phyloP scores from a whole-genome alignment of 2,888 invertebrate species.

The Xanthia icteritia region DNA sequence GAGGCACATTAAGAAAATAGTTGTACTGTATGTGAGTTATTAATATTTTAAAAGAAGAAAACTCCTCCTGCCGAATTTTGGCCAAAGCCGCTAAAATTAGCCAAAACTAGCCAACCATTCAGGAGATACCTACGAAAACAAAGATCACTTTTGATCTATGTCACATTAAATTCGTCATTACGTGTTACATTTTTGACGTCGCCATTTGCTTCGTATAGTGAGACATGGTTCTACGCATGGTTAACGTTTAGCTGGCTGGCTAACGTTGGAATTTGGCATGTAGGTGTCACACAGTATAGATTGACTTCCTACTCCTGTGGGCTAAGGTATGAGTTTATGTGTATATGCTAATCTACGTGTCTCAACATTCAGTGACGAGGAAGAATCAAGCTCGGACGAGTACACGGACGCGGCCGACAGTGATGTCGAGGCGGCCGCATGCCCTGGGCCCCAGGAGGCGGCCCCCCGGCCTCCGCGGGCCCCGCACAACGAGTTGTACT shows the following conservation, averaged over 20 bases:
- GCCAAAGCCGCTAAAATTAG: neutral
- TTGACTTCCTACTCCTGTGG: too few relatives aligned
- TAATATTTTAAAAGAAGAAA: neutral
- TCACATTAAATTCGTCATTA: too few relatives aligned
- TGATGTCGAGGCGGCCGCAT: slow-evolving; percentile 72
- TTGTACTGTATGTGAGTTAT: neutral
- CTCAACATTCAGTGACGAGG: slow-evolving; percentile 77
- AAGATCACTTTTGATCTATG: neutral
- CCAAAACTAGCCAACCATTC: neutral
- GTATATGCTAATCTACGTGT: neutral
- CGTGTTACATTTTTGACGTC: neutral
- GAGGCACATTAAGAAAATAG: too few relatives aligned
- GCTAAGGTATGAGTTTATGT: neutral
- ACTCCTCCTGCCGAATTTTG: neutral
- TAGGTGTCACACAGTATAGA: neutral
- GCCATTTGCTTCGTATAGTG: neutral
- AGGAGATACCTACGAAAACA: neutral
- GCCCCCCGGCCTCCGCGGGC: slow-evolving; percentile 63
- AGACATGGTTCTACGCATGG: too few relatives aligned
- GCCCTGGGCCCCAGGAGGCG: slow-evolving; percentile 71
- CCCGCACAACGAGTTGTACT: slow-evolving; percentile 75
- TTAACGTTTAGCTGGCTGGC: too few relatives aligned
- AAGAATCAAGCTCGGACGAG: slow-evolving; percentile 84
- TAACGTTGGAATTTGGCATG: too few relatives aligned
- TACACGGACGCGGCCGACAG: slow-evolving; percentile 83